Evolutionary conservation across 2,888 invertebrate species (phyloP).

Genomic region (Eledone cirrhosa): DNA sequence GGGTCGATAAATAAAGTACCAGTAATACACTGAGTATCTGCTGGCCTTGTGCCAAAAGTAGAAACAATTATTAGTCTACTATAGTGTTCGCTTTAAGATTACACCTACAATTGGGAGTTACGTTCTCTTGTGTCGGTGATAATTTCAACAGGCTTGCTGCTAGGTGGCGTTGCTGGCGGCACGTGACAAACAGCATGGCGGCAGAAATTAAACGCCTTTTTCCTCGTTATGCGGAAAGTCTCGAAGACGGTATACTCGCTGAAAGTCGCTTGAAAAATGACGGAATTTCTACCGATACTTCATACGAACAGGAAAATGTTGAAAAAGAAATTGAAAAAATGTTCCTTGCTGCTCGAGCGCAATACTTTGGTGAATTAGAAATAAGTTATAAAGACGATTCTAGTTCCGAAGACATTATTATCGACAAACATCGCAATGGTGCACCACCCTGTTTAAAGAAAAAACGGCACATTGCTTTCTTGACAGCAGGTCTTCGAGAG

Average conservation of each 20-base stretch:
- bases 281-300: slow-evolving; percentile 24
- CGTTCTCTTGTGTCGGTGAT: background rate
- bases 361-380: background rate
- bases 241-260: background rate
- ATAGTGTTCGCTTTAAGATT: too few relatives aligned
- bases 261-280: slow-evolving; percentile 11
- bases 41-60: too few relatives aligned
- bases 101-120: background rate
- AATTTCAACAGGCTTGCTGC: background rate
- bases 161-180: background rate
- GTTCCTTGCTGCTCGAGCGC: background rate
- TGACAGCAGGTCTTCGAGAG: slow-evolving; percentile 76
- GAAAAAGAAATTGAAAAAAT: slow-evolving; percentile 18
- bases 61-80: too few relatives aligned
- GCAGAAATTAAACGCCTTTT: background rate
- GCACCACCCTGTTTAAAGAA: slow-evolving; percentile 73
- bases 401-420: background rate
- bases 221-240: background rate
- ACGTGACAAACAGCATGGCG: slow-evolving; percentile 24
- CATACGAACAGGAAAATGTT: slow-evolving; percentile 30
- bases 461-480: slow-evolving; percentile 66
- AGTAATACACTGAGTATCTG: too few relatives aligned
- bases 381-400: background rate
- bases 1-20: too few relatives aligned
- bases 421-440: slow-evolving; percentile 59